A percentile compares a stretch with the other conserved stretches of the same genome.
Evolutionary conservation across 2,797 vertebrate species (phyloP).

Genomic region (Dermochelys coriacea): DNA sequence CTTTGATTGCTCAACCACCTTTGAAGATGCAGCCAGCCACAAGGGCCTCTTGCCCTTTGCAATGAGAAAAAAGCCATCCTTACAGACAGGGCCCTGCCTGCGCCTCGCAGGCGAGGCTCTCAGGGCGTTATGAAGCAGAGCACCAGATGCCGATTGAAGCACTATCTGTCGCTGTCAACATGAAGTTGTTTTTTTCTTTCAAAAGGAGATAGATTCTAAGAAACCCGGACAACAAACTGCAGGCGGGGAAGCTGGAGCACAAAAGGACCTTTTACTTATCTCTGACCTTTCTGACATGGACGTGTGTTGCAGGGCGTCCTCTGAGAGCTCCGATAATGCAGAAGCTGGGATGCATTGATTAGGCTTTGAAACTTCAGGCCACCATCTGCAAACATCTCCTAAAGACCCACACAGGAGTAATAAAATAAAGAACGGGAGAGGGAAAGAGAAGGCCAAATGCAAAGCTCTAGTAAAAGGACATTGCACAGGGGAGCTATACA

Average conservation of each 20-base stretch:
- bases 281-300: constrained; percentile 19
- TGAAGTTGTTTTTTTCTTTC: constrained; percentile 32
- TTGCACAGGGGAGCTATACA: background rate
- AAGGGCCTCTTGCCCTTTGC: background rate
- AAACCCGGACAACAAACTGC: constrained; percentile 42
- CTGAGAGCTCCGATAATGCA: constrained; percentile 22
- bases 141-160: background rate
- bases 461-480: background rate
- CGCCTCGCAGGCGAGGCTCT: background rate
- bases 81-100: background rate
- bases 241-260: constrained; percentile 5
- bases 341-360: constrained; percentile 59
- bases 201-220: constrained; percentile 48
- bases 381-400: background rate
- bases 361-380: background rate
- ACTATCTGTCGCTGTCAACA: background rate
- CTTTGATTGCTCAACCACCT: background rate
- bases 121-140: background rate
- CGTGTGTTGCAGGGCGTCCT: background rate
- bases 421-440: background rate
- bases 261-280: constrained; percentile 64
- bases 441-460: background rate
- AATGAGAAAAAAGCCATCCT: background rate
- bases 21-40: background rate
- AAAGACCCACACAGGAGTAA: background rate